phyloP scores from a whole-genome alignment of 2,797 vertebrate species.

The Choloepus didactylus region DNA sequence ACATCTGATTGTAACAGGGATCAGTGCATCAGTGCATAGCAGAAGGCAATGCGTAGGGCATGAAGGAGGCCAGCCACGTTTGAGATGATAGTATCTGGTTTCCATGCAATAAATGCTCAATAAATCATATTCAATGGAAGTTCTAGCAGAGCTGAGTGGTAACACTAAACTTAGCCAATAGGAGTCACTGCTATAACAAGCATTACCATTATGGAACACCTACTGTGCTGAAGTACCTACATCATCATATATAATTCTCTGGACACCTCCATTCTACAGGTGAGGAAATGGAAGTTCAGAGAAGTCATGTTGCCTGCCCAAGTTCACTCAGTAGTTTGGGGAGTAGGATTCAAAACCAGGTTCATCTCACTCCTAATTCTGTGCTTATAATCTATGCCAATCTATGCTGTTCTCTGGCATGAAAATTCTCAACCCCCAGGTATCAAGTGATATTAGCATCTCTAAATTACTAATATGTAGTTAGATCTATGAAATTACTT shows the following conservation, averaged over 20 bases:
- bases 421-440: background rate
- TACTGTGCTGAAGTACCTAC: background rate
- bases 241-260: background rate
- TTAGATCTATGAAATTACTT: background rate
- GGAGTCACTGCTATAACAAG: background rate
- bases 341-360: background rate
- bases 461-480: background rate
- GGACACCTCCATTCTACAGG: too few species aligned
- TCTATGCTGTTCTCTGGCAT: background rate
- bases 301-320: background rate
- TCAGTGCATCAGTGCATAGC: too few species aligned
- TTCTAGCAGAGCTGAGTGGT: conserved; percentile 49
- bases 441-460: background rate
- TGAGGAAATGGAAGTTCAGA: background rate
- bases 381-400: background rate
- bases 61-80: background rate
- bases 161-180: background rate
- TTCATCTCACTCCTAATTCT: background rate
- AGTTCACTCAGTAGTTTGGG: background rate
- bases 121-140: background rate
- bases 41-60: background rate
- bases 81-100: background rate
- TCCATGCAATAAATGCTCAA: background rate
- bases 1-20: background rate
- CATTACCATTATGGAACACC: rapidly evolving